Conservation (phyloP, 2,888 invertebrate species). For the Leucoma salicis region DNA sequence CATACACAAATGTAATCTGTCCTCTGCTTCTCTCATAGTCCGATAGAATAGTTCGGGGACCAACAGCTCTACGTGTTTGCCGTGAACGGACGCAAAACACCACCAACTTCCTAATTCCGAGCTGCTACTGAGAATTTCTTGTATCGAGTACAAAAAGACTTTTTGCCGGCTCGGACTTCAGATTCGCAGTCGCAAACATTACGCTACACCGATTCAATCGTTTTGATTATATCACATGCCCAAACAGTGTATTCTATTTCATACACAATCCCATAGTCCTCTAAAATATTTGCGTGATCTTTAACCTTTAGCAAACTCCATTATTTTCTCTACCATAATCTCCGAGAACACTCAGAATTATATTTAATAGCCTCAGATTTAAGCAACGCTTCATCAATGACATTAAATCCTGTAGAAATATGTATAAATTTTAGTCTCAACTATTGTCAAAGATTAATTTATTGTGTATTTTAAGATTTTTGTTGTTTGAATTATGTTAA, state of each 20-base stretch:
- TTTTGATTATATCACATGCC: too few relatives aligned
- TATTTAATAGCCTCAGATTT: slow-evolving; percentile 14
- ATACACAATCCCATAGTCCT: slow-evolving; percentile 24
- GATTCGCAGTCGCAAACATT: too few relatives aligned
- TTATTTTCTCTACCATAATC: slow-evolving; percentile 13
- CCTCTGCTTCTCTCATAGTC: too few relatives aligned
- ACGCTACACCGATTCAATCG: too few relatives aligned
- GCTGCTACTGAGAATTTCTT: too few relatives aligned
- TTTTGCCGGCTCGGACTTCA: too few relatives aligned
- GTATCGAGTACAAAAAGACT: too few relatives aligned
- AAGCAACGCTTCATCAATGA: slow-evolving; percentile 19
- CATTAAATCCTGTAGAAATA: slow-evolving; percentile 40
- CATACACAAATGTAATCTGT: too few relatives aligned
- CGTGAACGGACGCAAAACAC: too few relatives aligned
- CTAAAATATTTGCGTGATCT: slow-evolving; percentile 25
- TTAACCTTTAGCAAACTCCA: slow-evolving; percentile 16
- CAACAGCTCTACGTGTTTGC: too few relatives aligned
- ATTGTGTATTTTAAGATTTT: slow-evolving; percentile 28
- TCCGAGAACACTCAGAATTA: slow-evolving; percentile 12
- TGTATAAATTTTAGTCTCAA: slow-evolving; percentile 37
- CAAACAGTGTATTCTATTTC: background rate
- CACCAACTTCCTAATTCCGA: too few relatives aligned
- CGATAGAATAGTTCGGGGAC: too few relatives aligned
- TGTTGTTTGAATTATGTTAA: slow-evolving; percentile 33
- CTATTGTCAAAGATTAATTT: slow-evolving; percentile 42